These are phyloP conservation scores for Scaptodrosophila latifasciaeformis DNA, from an alignment of 2,888 invertebrate species.

Conservation along the genomic window DNA sequence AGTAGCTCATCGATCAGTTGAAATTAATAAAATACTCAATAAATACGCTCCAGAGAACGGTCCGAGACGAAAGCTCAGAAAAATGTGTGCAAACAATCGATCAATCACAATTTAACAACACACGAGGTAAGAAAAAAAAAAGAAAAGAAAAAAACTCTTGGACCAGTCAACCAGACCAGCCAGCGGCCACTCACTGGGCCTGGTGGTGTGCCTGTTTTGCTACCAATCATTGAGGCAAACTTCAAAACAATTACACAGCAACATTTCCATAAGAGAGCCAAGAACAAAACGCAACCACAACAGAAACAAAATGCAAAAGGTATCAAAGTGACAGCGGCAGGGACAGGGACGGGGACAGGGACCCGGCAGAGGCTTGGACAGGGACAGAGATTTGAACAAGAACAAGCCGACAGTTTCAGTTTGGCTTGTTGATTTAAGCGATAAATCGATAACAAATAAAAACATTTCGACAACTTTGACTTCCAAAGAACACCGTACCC, in stretches of 20 bases:
- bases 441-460: slow-evolving; percentile 68
- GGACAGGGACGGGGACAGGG: no score
- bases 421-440: slow-evolving; percentile 59
- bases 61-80: slow-evolving; percentile 42
- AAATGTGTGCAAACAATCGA: slow-evolving; percentile 69
- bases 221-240: slow-evolving; percentile 62
- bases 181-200: not conserved
- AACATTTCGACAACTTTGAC: slow-evolving; percentile 64
- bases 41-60: slow-evolving; percentile 45
- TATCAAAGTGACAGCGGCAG: slow-evolving; percentile 4
- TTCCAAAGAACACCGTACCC: slow-evolving; percentile 47
- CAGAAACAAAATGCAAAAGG: slow-evolving; percentile 36
- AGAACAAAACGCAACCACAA: slow-evolving; percentile 1
- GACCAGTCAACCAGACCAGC: not conserved
- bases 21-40: slow-evolving; percentile 69
- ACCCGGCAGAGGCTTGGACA: not conserved
- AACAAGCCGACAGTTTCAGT: not conserved
- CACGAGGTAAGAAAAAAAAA: no score
- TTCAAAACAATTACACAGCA: slow-evolving; percentile 68
- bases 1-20: slow-evolving; percentile 59
- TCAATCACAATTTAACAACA: slow-evolving; percentile 64
- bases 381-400: not conserved
- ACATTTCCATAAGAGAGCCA: slow-evolving; percentile 42
- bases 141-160: no score
- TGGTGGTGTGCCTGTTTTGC: slow-evolving; percentile 43